Evolutionary conservation across 2,113 vertebrate genomes (phyloP).

Genomic region (Eublepharis macularius): DNA sequence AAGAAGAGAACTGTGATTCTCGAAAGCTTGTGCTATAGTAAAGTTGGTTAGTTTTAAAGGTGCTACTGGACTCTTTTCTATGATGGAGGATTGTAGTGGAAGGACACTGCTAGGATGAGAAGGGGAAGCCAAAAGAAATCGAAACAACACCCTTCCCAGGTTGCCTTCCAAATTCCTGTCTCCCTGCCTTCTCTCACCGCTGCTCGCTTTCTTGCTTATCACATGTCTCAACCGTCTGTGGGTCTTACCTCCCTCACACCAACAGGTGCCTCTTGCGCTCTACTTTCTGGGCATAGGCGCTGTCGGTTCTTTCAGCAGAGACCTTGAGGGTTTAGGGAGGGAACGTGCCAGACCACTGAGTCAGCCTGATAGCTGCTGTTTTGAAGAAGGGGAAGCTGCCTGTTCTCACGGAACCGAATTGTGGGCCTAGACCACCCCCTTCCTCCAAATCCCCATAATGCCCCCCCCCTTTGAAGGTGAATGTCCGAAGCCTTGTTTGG

Average conservation of each 20-base stretch:
- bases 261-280: neutral
- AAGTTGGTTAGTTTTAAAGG: too few species aligned
- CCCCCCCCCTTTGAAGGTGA: neutral
- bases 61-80: too few species aligned
- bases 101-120: neutral
- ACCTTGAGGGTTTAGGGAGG: constrained; percentile 1
- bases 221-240: neutral
- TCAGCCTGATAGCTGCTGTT: constrained; percentile 6
- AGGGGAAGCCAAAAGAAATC: neutral
- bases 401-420: neutral
- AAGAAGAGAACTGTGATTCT: too few species aligned
- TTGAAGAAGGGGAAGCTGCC: neutral
- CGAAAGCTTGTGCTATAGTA: too few species aligned
- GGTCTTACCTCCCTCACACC: neutral
- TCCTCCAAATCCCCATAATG: too few species aligned
- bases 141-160: neutral
- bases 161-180: neutral
- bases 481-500: neutral
- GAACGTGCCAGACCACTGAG: neutral
- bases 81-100: neutral
- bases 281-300: neutral
- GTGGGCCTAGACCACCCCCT: neutral
- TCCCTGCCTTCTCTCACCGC: neutral
- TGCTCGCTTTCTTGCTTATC: neutral
- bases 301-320: neutral